Conservation (phyloP, 1,140 invertebrate species). For the Drosophila pseudoobscura region DNA sequence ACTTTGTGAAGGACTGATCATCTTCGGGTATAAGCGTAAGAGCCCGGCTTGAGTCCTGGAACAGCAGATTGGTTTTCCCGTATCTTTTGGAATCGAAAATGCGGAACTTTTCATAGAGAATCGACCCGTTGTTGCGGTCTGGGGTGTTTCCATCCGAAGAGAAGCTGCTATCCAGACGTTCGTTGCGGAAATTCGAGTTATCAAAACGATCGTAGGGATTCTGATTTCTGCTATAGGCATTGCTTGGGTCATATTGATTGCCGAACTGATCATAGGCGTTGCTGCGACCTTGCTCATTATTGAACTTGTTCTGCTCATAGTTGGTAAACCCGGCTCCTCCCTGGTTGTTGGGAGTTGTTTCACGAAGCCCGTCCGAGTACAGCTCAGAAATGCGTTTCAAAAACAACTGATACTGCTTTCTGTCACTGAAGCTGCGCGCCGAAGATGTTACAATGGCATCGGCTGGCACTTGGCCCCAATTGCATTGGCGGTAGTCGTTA, state of each 20-base stretch:
- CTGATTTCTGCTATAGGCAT: conserved; percentile 33
- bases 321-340: conserved; percentile 37
- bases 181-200: conserved; percentile 58
- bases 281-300: conserved; percentile 51
- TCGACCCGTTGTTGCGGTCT: conserved; percentile 62
- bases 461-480: conserved; percentile 94
- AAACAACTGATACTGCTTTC: conserved; percentile 86
- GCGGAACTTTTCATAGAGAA: conserved; percentile 86
- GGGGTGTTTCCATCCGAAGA: conserved; percentile 50
- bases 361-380: conserved; percentile 78
- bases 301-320: conserved; percentile 51
- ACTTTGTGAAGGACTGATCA: conserved; percentile 87
- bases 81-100: conserved; percentile 90
- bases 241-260: conserved; percentile 69
- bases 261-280: conserved; percentile 47
- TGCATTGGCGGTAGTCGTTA: conserved; percentile 90
- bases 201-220: conserved; percentile 54
- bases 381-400: conserved; percentile 85
- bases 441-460: conserved; percentile 95
- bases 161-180: conserved; percentile 74
- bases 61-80: conserved; percentile 87
- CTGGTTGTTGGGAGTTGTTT: conserved; percentile 40
- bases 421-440: conserved; percentile 86
- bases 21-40: conserved; percentile 86
- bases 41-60: conserved; percentile 89